Evolutionary conservation across 1,140 invertebrate genomes (phyloP), one percentile per base, ranked within the genome.

Genomic region (Saxidomus purpurata): DNA sequence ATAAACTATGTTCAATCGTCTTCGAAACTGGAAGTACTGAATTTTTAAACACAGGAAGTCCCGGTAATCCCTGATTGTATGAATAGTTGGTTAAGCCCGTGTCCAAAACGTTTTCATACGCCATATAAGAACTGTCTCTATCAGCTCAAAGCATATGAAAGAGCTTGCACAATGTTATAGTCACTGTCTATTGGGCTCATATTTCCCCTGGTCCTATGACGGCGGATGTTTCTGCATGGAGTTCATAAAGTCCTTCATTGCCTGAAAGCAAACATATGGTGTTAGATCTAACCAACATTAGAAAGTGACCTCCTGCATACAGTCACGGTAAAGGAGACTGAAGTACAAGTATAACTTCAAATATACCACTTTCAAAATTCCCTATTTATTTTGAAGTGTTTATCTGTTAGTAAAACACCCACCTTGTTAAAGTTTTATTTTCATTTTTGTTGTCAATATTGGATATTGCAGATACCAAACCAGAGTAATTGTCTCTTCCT

Each of bases 161-260:
- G 13, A n/a, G 4, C 25, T 6, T 63, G n/a, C 8, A 63, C 59
- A 63, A 28, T 28, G 19, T 38, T 17, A 40, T 71, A 71, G 67
- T 71, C 67, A 36, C 34, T 71, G 38, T 71, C 67, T 71, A 71
- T n/a, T 6, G 22, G 36, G 36, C 67, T 38, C 15, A 19, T 1
- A 2, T 4, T n/a, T 34, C 2, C 2, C 8, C 59, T 71, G 11
- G 15, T 8, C 67, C 40, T 38, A 69, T 11, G 59, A 85, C 34
- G 77, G 87, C n/a, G 89, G 87, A 61, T 89, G 61, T 52, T 59
- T 59, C 38, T 89, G 87, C 87, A 89, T 89, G 22, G 34, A 15
- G 38, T 89, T 38, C 80, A 89, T 89, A 31, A 83, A 89, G 22
- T 82, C 81, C 34, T 89, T 77, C 79, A 89, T 83, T n/a, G 25